Base-by-base conservation (phyloP, 1,140 invertebrate species). In the Bombus ignitus region DNA sequence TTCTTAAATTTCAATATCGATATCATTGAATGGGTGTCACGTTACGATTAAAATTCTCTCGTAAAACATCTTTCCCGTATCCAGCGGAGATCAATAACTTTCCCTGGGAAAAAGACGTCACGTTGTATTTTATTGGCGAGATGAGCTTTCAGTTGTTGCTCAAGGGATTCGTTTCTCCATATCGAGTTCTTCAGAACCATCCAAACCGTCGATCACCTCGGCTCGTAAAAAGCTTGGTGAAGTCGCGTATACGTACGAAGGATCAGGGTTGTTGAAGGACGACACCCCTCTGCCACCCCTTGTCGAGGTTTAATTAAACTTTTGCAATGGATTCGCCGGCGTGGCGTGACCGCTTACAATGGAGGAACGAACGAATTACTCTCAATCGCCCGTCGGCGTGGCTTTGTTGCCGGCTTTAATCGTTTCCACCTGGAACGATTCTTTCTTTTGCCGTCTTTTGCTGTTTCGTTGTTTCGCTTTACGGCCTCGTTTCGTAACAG, bases 241-340 rank as follows among this genome's bases (percentile, higher is more conserved):
- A 57, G 53, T 35, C 47, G 28, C 47, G 25, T 9, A 35, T 32
- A 47, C 62, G 62, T 35, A 47, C 3, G 42, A 66, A 47, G 32
- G 37, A 28, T 59, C 28, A 32, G 4, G 28, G 37, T 37, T 62
- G 32, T 15, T 37, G 47, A 71, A 35, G 68, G 25, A 10, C 35
- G n/a, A 39, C 47, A 47, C 37, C 8, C 8, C n/a, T 13, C 5
- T 15, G 2, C 25, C 15, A 22, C n/a, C 53, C 32, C 59, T 57
- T 84, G 86, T 89, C 85, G 85, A 85, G 85, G 87, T 92, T 93
- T 93, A 93, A 93, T 93, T 92, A 93, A 93, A 93, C 87, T 93
- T 91, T 89, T 65, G 83, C 83, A 83, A 86, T 86, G 71, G 80
- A 91, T 90, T 90, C 85, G 87, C 83, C 87, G 39, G 35, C 28